Percentiles rank a stretch among this genome's conserved stretches.
phyloP scores from a whole-genome alignment of 1,140 invertebrate species.

The Leptoteleia sp. region DNA sequence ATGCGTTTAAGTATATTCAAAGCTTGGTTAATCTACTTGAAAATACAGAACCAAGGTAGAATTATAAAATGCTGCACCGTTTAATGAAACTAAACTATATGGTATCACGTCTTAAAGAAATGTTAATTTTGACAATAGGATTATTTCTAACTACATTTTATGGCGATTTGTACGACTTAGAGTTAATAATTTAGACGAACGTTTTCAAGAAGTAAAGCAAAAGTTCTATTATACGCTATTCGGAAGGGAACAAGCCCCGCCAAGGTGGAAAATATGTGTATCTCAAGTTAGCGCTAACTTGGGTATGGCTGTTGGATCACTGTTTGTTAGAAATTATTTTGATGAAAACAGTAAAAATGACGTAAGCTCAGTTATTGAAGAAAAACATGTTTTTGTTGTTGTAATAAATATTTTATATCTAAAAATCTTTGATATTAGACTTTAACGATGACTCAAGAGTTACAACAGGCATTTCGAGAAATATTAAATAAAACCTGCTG shows the following conservation, averaged over 20 bases:
- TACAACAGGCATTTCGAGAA: slow-evolving; percentile 88
- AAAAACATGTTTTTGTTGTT: too few relatives aligned
- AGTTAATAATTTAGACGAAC: slow-evolving; percentile 91
- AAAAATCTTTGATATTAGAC: slow-evolving; percentile 82
- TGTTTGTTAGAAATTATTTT: slow-evolving; percentile 94
- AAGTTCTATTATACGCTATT: slow-evolving; percentile 87
- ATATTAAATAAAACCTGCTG: slow-evolving; percentile 87
- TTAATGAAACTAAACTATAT: background rate
- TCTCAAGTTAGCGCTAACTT: slow-evolving; percentile 90
- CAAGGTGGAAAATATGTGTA: slow-evolving; percentile 92
- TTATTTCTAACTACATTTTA: slow-evolving; percentile 89
- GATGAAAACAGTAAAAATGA: slow-evolving; percentile 90
- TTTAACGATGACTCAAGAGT: slow-evolving; percentile 90
- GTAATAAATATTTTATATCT: too few relatives aligned
- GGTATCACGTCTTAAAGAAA: too few relatives aligned
- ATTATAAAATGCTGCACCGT: background rate
- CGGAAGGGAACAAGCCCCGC: slow-evolving; percentile 87
- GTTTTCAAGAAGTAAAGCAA: slow-evolving; percentile 85
- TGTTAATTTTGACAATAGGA: slow-evolving; percentile 70
- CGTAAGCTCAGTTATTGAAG: slow-evolving; percentile 79
- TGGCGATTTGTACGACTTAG: slow-evolving; percentile 94
- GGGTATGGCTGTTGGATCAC: slow-evolving; percentile 90
- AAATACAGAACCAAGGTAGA: slow-evolving; percentile 76
- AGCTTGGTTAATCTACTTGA: slow-evolving; percentile 79
- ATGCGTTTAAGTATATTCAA: slow-evolving; percentile 86